Evolutionary conservation across 2,113 vertebrate genomes (phyloP).

Genomic region (Syngnathus typhle): DNA sequence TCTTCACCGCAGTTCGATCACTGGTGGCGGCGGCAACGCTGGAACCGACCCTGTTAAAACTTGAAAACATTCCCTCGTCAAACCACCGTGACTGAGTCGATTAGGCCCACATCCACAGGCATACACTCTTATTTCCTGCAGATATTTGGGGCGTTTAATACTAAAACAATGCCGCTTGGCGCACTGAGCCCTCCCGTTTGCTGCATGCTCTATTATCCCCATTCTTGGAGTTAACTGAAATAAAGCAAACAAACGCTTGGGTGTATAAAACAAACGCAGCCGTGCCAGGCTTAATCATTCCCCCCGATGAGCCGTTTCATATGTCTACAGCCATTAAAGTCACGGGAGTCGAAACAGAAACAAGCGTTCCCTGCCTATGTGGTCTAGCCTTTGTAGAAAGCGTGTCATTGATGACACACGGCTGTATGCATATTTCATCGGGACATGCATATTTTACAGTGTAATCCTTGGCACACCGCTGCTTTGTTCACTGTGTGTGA

Average conservation of each 20-base stretch:
- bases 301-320: slow-evolving; percentile 55
- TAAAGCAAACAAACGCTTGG: slow-evolving; percentile 59
- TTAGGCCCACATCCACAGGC: slow-evolving; percentile 62
- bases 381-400: slow-evolving; percentile 50
- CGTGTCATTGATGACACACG: slow-evolving; percentile 62
- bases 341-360: slow-evolving; percentile 49
- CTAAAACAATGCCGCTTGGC: slow-evolving; percentile 62
- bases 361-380: slow-evolving; percentile 36
- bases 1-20: slow-evolving; percentile 46
- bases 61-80: slow-evolving; percentile 68
- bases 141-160: slow-evolving; percentile 69
- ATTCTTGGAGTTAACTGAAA: slow-evolving; percentile 54
- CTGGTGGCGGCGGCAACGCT: slow-evolving; percentile 58
- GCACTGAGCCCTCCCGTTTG: slow-evolving; percentile 43
- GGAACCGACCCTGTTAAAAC: slow-evolving; percentile 69
- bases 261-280: slow-evolving; percentile 53
- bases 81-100: slow-evolving; percentile 75
- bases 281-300: slow-evolving; percentile 64
- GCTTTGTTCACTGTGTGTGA: slow-evolving; percentile 55
- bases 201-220: slow-evolving; percentile 54
- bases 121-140: slow-evolving; percentile 70
- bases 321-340: slow-evolving; percentile 64
- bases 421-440: slow-evolving; percentile 66
- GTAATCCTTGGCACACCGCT: slow-evolving; percentile 55
- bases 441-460: slow-evolving; percentile 66